phyloP scores from a whole-genome alignment of 2,797 vertebrate genomes.

The Benthosema pterotum region DNA sequence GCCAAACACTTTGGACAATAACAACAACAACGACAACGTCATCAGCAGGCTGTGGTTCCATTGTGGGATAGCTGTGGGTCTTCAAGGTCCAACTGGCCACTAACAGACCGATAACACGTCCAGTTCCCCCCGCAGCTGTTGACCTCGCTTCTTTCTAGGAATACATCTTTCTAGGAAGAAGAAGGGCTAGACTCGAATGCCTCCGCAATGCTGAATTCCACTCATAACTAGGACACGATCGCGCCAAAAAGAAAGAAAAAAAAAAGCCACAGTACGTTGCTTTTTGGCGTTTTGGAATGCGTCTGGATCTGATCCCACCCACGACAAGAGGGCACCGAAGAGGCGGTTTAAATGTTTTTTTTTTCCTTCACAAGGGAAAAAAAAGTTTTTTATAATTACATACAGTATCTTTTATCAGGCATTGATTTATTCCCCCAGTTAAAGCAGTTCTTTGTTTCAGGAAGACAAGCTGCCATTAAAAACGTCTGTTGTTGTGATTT shows the following conservation, averaged over 20 bases:
- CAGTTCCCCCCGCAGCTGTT: conserved; percentile 25
- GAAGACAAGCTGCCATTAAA: not conserved
- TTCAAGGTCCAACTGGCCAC: no score
- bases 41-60: no score
- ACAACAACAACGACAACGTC: no score
- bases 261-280: conserved; percentile 54
- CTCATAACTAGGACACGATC: conserved; percentile 51
- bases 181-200: conserved; percentile 37
- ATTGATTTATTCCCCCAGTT: conserved; percentile 1
- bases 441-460: not conserved
- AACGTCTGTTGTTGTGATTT: not conserved
- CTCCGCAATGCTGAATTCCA: conserved; percentile 55
- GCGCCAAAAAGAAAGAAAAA: no score
- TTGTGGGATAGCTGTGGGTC: no score
- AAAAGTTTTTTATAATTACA: conserved; percentile 24
- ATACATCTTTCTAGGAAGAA: conserved; percentile 23
- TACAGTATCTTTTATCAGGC: not conserved
- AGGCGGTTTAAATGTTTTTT: conserved; percentile 33
- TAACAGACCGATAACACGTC: no score
- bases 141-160: no score
- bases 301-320: conserved; percentile 30
- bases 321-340: conserved; percentile 28
- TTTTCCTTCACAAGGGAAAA: conserved; percentile 19
- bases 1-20: no score
- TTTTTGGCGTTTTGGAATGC: conserved; percentile 49